Evolutionary conservation across 2,888 invertebrate genomes (phyloP).

Genomic region (Agonopterix arenella): DNA sequence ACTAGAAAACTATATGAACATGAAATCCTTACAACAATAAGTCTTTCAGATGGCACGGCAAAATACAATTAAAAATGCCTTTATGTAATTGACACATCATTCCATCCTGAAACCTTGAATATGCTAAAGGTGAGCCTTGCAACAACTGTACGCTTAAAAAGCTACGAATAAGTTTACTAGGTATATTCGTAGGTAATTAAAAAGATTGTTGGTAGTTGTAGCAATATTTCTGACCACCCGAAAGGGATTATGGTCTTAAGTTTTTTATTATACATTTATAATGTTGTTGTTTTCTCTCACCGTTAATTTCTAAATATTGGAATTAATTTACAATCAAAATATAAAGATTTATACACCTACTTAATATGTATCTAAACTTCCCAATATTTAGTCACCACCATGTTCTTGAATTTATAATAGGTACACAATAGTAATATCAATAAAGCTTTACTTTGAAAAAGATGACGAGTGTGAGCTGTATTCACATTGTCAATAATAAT

Average conservation of each 20-base stretch:
- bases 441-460: slow-evolving; percentile 49
- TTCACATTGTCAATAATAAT: slow-evolving; percentile 27
- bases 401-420: slow-evolving; percentile 40
- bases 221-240: no score
- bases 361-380: slow-evolving; percentile 58
- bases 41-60: slow-evolving; percentile 73
- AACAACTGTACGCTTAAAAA: no score
- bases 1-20: slow-evolving; percentile 75
- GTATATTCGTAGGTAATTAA: no score
- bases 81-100: slow-evolving; percentile 33
- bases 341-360: slow-evolving; percentile 70
- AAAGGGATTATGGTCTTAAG: no score
- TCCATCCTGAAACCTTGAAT: no score
- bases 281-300: slow-evolving; percentile 31
- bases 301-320: slow-evolving; percentile 68
- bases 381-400: slow-evolving; percentile 64
- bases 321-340: slow-evolving; percentile 63
- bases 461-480: slow-evolving; percentile 41
- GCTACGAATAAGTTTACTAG: no score
- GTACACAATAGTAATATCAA: slow-evolving; percentile 13
- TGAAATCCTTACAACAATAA: slow-evolving; percentile 75
- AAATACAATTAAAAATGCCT: slow-evolving; percentile 71
- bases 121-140: no score
- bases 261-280: no score
- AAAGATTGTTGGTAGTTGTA: no score